Evolutionary conservation across 37 sponge, comb jelly and placozoan species (phyloP), one percentile per base, ranked within the genome.

Genomic region (Corticium candelabrum): DNA sequence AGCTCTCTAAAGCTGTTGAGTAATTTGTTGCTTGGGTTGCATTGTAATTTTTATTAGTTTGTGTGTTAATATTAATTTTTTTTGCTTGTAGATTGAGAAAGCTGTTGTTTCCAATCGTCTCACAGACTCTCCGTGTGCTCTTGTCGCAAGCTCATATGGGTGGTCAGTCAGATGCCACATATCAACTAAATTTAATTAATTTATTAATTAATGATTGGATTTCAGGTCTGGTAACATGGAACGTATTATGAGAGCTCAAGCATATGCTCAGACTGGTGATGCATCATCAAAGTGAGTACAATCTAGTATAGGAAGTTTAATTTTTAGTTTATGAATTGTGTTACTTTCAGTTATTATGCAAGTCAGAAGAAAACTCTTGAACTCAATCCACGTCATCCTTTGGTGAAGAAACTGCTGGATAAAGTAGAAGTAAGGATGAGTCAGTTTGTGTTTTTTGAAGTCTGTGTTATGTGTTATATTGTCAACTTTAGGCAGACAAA

Each of bases 311-410:
- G 11, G 21, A 50, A 50, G 11, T 11, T 34, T 4, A 7, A 5
- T 4, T 34, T 70, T 4, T 34, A 30, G 4, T 70, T 35, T 15
- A 7, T 15, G 73, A 7, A 2, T 62, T 70, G 33, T 32, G 36
- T 36, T 7, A 33, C 2, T 35, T 40, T 27, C 78, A 92, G 93
- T 1, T 92, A 83, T 80, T 94, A 91, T 77, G 38, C 74, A 40
- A 85, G 74, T 27, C 98, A 97, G 90, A 97, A 97, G 94, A 97
- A 97, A 84, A 93, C 86, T 30, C 81, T 97, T 34, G 98, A 97
- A 84, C 57, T 97, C 40, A 97, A 97, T 79, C 98, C 98, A 43
- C 87, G 89, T 39, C 98, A 97, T 62, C 98, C 98, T 43, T 74
- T 97, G 30, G 86, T 97, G 72, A 75, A 85, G 37, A 94, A 97